These are phyloP conservation scores for Lanistes nyassanus DNA, from an alignment of 1,140 invertebrate genomes.

Conservation along the genomic window DNA sequence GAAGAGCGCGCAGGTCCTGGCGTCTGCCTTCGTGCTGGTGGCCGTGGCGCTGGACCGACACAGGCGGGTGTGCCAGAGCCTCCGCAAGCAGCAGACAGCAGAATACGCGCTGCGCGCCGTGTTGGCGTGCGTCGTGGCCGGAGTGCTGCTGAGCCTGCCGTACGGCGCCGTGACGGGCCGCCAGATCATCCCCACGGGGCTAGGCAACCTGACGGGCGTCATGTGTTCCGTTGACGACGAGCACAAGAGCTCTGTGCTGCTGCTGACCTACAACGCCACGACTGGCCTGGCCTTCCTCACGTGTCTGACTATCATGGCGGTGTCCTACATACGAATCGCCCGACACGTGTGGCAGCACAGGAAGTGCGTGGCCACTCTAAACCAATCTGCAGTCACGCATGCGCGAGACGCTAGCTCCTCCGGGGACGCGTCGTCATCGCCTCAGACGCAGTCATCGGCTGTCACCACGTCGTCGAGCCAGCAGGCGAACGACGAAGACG, in stretches of 20 bases:
- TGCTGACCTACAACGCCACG: slow-evolving; percentile 17
- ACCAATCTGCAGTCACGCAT: too few species aligned
- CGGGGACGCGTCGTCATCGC: too few species aligned
- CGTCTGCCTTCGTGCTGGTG: slow-evolving; percentile 29
- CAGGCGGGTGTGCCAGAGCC: slow-evolving; percentile 30
- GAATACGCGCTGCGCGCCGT: not conserved
- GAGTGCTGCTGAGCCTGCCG: slow-evolving; percentile 15
- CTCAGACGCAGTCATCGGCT: too few species aligned
- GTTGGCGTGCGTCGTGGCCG: not conserved
- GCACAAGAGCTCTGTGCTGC: slow-evolving; percentile 21
- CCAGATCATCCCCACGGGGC: slow-evolving; percentile 15
- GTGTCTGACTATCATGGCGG: not conserved
- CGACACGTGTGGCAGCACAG: slow-evolving; percentile 5
- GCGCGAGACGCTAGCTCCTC: too few species aligned
- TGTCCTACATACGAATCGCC: slow-evolving; percentile 19
- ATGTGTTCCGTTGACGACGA: slow-evolving; percentile 32
- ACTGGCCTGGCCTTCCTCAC: slow-evolving; percentile 27
- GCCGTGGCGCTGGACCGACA: slow-evolving; percentile 36
- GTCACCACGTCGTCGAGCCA: too few species aligned
- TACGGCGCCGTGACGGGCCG: slow-evolving; percentile 25
- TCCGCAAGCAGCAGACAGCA: slow-evolving; percentile 20
- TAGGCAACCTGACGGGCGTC: slow-evolving; percentile 14
- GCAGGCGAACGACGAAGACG: too few species aligned
- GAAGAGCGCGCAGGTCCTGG: slow-evolving; percentile 20
- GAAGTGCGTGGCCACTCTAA: too few species aligned